A percentile compares a stretch with the other conserved stretches of the same genome.
Evolutionary conservation across 2,888 invertebrate species (phyloP).

Genomic region (Clanis bilineata): DNA sequence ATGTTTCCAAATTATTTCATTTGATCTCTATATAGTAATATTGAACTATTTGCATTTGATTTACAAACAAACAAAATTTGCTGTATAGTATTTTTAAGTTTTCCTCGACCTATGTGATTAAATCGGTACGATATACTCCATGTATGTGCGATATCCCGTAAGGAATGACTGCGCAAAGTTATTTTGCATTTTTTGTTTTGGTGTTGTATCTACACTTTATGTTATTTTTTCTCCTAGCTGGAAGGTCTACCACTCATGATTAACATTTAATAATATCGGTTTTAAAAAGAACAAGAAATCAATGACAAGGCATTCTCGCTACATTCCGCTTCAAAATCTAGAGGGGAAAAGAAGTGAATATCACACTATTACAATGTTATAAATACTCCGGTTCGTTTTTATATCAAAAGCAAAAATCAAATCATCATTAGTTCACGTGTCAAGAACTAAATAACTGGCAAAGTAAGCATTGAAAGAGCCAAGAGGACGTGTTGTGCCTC

Average conservation of each 20-base stretch:
- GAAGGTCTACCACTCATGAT: neutral
- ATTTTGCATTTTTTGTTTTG: too few relatives aligned
- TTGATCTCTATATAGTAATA: too few relatives aligned
- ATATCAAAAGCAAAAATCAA: constrained; percentile 54
- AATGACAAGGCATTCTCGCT: constrained; percentile 1
- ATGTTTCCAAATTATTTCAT: too few relatives aligned
- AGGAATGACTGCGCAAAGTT: too few relatives aligned
- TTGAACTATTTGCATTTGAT: too few relatives aligned
- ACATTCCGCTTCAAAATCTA: neutral
- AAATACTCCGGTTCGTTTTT: constrained; percentile 5
- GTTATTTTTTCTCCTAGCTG: neutral
- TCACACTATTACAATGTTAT: constrained; percentile 2
- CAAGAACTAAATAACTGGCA: constrained; percentile 50
- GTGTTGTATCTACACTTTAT: too few relatives aligned
- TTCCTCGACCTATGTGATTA: too few relatives aligned
- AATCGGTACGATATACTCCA: too few relatives aligned
- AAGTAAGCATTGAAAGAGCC: constrained; percentile 52
- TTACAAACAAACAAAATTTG: too few relatives aligned
- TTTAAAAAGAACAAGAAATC: neutral
- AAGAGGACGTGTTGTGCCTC: constrained; percentile 67
- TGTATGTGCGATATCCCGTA: too few relatives aligned
- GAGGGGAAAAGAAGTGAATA: neutral
- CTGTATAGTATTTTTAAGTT: too few relatives aligned
- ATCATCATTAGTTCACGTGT: constrained; percentile 60
- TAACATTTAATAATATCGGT: neutral